Evolutionary conservation across 2,888 invertebrate species (phyloP).

Genomic region (Euproctis similis): DNA sequence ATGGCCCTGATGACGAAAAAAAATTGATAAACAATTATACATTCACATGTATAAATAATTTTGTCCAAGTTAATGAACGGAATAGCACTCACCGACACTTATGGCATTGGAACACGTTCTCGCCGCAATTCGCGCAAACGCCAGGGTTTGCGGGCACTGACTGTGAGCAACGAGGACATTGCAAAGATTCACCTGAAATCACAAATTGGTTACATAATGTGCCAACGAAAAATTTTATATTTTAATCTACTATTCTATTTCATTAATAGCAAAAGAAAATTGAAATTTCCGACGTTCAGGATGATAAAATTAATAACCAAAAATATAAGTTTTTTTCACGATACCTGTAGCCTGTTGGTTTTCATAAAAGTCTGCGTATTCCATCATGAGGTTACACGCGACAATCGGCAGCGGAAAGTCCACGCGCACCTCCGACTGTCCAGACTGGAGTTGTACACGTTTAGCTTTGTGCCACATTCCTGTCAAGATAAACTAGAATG

Average conservation of each 20-base stretch:
- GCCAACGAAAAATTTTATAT: no score
- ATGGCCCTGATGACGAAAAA: no score
- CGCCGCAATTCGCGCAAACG: constrained; percentile 97
- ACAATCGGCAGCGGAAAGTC: constrained; percentile 98
- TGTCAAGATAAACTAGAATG: no score
- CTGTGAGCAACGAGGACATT: constrained; percentile 96
- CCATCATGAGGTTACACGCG: constrained; percentile 98
- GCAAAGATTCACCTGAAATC: constrained; percentile 86
- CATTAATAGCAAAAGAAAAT: no score
- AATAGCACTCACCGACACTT: constrained; percentile 92
- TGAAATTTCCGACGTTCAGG: no score
- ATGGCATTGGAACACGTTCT: constrained; percentile 99
- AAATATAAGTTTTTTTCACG: no score
- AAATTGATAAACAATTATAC: no score
- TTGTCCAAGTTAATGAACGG: no score
- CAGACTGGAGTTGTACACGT: constrained; percentile 90
- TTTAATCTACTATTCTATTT: no score
- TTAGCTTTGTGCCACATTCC: constrained; percentile 98
- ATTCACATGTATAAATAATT: no score
- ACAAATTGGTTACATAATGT: no score
- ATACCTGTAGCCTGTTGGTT: constrained; percentile 91
- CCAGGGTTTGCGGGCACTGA: constrained; percentile 98
- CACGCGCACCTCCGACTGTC: constrained; percentile 96
- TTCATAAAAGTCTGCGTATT: constrained; percentile 98
- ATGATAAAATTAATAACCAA: no score